phyloP scores from a whole-genome alignment of 2,797 vertebrate species.

The Clamator glandarius region DNA sequence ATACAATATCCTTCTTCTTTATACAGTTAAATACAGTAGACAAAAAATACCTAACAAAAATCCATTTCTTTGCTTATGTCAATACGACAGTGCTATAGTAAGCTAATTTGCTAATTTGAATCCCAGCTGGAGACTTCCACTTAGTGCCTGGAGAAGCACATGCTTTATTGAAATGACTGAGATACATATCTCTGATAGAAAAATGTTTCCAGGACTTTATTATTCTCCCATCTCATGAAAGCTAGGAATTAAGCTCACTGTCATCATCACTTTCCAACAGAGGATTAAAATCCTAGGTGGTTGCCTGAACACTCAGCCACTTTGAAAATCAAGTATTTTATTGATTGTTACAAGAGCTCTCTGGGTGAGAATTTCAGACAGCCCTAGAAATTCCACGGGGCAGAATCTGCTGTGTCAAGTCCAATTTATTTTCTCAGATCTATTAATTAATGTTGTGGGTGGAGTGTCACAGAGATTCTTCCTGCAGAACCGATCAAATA shows the following conservation, averaged over 20 bases:
- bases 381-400: background rate
- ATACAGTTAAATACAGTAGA: background rate
- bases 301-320: background rate
- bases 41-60: background rate
- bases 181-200: background rate
- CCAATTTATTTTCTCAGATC: slow-evolving; percentile 6
- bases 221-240: background rate
- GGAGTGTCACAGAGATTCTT: background rate
- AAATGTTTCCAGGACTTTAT: background rate
- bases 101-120: slow-evolving; percentile 26
- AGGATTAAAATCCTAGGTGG: background rate
- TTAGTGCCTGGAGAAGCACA: background rate
- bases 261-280: background rate
- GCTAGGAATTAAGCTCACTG: background rate
- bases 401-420: background rate
- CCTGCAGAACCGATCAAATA: background rate
- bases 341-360: background rate
- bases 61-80: background rate
- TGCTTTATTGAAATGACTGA: background rate
- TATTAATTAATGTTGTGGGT: background rate
- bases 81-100: background rate
- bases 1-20: background rate
- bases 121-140: background rate
- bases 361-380: background rate
- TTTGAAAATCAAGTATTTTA: slow-evolving; percentile 1